Percentiles rank a stretch among this genome's conserved stretches.
phyloP scores from a whole-genome alignment of 2,888 invertebrate species.

The Lucinisca nassula region DNA sequence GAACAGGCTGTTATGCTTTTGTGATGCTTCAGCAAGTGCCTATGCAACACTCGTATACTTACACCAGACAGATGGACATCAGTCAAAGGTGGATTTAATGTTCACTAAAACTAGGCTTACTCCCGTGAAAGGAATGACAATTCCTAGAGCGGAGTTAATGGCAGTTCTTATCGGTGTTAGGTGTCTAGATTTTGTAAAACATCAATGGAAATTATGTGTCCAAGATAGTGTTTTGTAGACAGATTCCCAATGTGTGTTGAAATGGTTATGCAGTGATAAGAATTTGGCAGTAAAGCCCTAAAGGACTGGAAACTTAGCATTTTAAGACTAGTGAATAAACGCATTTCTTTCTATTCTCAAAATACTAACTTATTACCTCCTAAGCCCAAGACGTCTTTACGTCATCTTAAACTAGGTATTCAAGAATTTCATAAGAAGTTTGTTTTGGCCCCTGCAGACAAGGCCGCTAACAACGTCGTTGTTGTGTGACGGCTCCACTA shows the following conservation, averaged over 20 bases:
- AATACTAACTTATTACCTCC: too few species aligned
- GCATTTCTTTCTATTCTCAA: too few species aligned
- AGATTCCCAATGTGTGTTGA: not conserved
- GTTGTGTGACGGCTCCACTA: too few species aligned
- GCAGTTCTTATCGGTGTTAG: slow-evolving; percentile 13
- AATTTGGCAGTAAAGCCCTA: slow-evolving; percentile 2
- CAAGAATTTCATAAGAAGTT: too few species aligned
- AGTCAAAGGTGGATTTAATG: slow-evolving; percentile 7
- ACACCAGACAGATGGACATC: not conserved
- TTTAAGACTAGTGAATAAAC: too few species aligned
- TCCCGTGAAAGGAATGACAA: slow-evolving; percentile 4
- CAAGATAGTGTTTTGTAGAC: not conserved
- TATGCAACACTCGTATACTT: slow-evolving; percentile 3
- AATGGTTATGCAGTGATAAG: not conserved
- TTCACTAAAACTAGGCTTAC: slow-evolving; percentile 3
- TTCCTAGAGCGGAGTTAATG: slow-evolving; percentile 6
- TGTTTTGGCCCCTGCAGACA: too few species aligned
- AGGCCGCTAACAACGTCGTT: too few species aligned
- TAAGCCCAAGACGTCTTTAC: too few species aligned
- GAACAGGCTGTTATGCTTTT: slow-evolving; percentile 1
- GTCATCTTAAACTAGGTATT: too few species aligned
- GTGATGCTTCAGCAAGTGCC: slow-evolving; percentile 9
- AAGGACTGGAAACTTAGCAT: too few species aligned
- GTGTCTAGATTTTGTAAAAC: slow-evolving; percentile 7
- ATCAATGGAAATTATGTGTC: not conserved